Conservation (phyloP, 35 echinoderm and acorn worm genomes). For the Heliocidaris tuberculata region DNA sequence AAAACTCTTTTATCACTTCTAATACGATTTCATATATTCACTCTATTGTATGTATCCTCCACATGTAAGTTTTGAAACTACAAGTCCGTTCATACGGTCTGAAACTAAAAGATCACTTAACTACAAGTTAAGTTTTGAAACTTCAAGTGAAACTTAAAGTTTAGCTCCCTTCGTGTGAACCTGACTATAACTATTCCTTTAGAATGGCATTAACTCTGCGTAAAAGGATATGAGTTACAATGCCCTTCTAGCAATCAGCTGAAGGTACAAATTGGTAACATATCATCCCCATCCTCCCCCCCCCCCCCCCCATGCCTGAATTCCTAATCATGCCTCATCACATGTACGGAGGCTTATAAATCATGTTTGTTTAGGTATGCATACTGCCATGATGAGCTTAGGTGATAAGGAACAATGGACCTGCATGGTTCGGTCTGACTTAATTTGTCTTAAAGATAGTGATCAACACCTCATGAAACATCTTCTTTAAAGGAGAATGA, state of each 20-base stretch:
- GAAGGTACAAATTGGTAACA: neutral
- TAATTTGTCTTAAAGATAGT: neutral
- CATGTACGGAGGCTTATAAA: neutral
- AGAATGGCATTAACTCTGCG: neutral
- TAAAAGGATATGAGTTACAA: neutral
- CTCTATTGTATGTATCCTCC: no score
- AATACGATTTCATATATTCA: no score
- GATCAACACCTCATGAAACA: neutral
- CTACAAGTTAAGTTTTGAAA: no score
- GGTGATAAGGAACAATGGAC: neutral
- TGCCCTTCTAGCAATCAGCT: neutral
- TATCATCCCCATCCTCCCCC: neutral
- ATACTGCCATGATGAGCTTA: neutral
- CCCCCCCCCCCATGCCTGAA: neutral
- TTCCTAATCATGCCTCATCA: neutral
- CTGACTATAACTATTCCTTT: no score
- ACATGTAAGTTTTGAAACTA: no score
- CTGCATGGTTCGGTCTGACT: neutral
- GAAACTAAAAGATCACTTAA: no score
- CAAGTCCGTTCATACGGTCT: no score
- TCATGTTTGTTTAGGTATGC: constrained; percentile 11
- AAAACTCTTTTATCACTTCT: no score
- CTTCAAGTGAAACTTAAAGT: no score
- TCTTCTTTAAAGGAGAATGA: no score
- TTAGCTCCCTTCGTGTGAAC: no score